These are phyloP conservation scores for Phoenicopterus ruber DNA, from an alignment of 2,113 vertebrate genomes.

Conservation along the genomic window DNA sequence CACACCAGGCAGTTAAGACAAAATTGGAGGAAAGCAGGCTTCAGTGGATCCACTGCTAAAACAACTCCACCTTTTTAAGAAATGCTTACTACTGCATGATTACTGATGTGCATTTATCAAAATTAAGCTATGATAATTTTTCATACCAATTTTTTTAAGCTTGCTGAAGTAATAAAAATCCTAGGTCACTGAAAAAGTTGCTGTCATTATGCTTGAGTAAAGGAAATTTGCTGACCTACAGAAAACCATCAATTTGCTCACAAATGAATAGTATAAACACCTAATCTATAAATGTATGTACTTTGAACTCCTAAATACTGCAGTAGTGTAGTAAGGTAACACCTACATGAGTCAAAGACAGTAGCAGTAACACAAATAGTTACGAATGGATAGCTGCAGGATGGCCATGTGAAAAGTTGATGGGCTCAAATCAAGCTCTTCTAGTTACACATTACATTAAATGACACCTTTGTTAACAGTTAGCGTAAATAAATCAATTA, in stretches of 20 bases:
- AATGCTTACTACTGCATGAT: not conserved
- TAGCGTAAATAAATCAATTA: not conserved
- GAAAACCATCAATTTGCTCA: not conserved
- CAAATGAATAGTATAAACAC: not conserved
- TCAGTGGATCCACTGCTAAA: not conserved
- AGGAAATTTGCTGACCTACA: not conserved
- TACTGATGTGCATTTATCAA: not conserved
- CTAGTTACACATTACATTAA: not conserved
- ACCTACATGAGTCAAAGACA: not conserved
- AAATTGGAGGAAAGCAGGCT: not conserved
- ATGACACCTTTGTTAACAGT: not conserved
- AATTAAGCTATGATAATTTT: not conserved
- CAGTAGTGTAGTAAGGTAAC: not conserved
- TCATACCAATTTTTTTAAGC: not conserved
- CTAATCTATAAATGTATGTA: not conserved
- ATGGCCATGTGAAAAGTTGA: not conserved
- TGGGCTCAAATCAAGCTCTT: not conserved
- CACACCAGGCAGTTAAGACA: not conserved
- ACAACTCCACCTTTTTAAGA: not conserved
- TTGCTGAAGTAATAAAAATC: not conserved
- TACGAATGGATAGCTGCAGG: not conserved
- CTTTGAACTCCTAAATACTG: not conserved
- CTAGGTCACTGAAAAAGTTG: not conserved
- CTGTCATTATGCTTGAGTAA: not conserved
- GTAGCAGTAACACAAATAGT: not conserved